Base-by-base conservation (phyloP, 2,797 vertebrate genomes). In the Myripristis jacobus region DNA sequence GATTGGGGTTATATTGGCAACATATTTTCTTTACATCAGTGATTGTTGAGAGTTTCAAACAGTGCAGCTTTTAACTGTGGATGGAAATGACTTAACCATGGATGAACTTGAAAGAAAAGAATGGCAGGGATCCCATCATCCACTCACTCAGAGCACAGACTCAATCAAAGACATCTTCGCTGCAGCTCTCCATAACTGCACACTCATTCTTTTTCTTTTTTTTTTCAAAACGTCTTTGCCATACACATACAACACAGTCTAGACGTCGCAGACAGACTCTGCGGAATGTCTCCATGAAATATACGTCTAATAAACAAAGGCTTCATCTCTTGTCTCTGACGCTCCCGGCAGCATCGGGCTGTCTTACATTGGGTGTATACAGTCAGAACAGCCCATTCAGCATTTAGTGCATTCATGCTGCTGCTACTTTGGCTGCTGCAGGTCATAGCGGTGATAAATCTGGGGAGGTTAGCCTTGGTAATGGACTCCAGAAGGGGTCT, bases 401-500 rank as follows among this genome's bases (percentile, higher is more conserved):
- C 82, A 63, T 56, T 81, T 70, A 52, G 60, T 3, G 31, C 48
- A 44, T 77, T 83, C 80, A 73, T 36, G 51, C 77, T 73, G 77
- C 79, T 85, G 72, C 79, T 90, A 86, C 89, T 90, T 86, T 86
- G 80, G 88, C 89, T 86, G 84, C 85, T 87, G 62, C 84, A 80
- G 88, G 90, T 91, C 88, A 84, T 75, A 79, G 81, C 52, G 56
- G 86, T 87, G 86, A 91, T 91, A 90, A 89, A 93, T 92, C 88
- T 90, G 86, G 80, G 83, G 78, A 90, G 86, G 89, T 89, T 88
- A 81, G 88, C 82, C 85, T 86, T 83, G 84, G 83, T 92, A 91
- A 93, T 93, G 79, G 84, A 91, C 85, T 91, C 92, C 91, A 93
- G 90, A 91, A 90, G 88, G 87, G 83, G 79, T 79, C 77, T 73